A percentile compares a stretch with the other conserved stretches of the same genome.
These are phyloP conservation scores for Calameuta idolon DNA, from an alignment of 2,888 invertebrate species.

Conservation along the genomic window DNA sequence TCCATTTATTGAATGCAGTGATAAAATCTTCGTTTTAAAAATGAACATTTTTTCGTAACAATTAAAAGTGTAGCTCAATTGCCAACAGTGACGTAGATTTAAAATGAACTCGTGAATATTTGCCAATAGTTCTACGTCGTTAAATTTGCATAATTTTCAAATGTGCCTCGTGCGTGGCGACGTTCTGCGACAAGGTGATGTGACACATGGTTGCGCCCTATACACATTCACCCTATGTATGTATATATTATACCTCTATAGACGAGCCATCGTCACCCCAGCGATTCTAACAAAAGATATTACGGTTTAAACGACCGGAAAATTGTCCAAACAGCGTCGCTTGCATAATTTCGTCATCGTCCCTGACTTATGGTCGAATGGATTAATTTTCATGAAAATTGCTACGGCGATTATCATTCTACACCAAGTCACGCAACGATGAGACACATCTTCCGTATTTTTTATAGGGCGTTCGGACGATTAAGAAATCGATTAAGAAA, in stretches of 20 bases:
- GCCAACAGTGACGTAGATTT: background rate
- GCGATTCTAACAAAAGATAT: constrained; percentile 47
- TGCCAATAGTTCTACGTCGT: constrained; percentile 36
- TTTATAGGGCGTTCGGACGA: background rate
- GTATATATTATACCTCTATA: background rate
- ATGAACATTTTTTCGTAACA: background rate
- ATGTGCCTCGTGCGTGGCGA: constrained; percentile 45
- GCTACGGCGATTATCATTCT: background rate
- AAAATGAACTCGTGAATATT: constrained; percentile 32
- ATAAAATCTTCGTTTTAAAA: background rate
- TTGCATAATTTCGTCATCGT: constrained; percentile 46
- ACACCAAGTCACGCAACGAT: background rate
- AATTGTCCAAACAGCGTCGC: constrained; percentile 59
- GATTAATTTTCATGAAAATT: constrained; percentile 6
- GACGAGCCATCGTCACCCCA: constrained; percentile 31
- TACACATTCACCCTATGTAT: background rate
- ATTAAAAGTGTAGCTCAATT: background rate
- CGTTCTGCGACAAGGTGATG: constrained; percentile 38
- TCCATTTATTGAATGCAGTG: no score
- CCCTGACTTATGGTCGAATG: constrained; percentile 36
- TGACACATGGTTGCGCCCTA: constrained; percentile 31
- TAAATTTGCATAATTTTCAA: constrained; percentile 62
- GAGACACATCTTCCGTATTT: background rate
- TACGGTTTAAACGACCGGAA: constrained; percentile 59
- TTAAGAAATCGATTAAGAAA: background rate